A percentile compares a stretch with the other conserved stretches of the same genome.
These are phyloP conservation scores for Tinamus major DNA, from an alignment of 2,797 vertebrate genomes.

Conservation along the genomic window DNA sequence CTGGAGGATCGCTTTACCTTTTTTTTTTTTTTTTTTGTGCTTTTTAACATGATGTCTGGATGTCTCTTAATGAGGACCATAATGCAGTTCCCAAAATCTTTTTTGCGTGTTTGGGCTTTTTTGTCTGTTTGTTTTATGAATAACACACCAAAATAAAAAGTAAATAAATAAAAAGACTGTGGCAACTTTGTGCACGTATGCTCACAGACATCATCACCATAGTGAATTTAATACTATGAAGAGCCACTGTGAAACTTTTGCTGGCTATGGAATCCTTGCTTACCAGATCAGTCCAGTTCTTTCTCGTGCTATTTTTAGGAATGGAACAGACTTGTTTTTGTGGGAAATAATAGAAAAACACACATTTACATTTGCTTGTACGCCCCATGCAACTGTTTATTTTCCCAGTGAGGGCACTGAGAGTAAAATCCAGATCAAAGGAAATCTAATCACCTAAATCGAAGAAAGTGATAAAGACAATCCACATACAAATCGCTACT, in stretches of 20 bases:
- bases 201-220: neutral
- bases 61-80: neutral
- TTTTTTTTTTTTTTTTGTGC: neutral
- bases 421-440: neutral
- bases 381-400: neutral
- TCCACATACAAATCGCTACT: neutral
- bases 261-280: neutral
- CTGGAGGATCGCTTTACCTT: neutral
- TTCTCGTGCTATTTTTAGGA: neutral
- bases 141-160: neutral
- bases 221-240: neutral
- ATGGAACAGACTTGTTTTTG: neutral
- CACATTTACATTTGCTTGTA: accelerated
- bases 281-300: neutral
- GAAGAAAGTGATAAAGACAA: neutral
- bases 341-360: neutral
- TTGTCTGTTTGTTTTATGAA: neutral
- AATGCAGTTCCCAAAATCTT: neutral
- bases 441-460: neutral
- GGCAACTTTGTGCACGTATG: accelerated
- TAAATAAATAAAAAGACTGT: neutral
- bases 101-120: neutral
- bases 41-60: neutral
- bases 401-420: neutral
- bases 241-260: neutral